Percentiles rank a stretch among this genome's conserved stretches.
phyloP scores from a whole-genome alignment of 2,888 invertebrate species.

The Drosophila meridiana region DNA sequence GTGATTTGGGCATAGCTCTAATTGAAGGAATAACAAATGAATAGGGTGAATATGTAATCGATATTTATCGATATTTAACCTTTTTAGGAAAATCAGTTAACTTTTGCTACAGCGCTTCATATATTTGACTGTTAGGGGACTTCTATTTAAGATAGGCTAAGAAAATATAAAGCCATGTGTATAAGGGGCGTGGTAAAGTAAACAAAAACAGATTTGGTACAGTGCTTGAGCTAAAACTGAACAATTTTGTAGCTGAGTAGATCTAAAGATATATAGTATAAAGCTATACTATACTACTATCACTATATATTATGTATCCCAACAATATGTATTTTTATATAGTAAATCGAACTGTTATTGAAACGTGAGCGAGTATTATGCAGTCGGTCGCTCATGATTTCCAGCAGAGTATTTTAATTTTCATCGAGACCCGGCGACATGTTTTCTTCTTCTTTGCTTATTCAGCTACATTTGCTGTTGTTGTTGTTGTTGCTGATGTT shows the following conservation, averaged over 20 bases:
- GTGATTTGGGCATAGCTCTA: too few relatives aligned
- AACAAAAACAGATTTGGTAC: neutral
- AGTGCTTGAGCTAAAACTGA: too few relatives aligned
- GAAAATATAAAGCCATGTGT: neutral
- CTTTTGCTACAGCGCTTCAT: neutral
- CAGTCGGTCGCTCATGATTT: neutral
- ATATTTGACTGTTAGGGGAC: neutral
- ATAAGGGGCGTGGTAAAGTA: neutral
- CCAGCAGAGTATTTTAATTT: slow-evolving; percentile 2
- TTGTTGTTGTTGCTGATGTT: slow-evolving; percentile 7
- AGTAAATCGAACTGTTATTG: neutral
- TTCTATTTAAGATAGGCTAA: neutral
- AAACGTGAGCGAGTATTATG: neutral
- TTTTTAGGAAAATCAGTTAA: too few relatives aligned
- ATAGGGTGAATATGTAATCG: too few relatives aligned
- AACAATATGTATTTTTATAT: neutral
- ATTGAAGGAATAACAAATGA: too few relatives aligned
- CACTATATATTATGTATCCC: too few relatives aligned
- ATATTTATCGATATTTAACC: too few relatives aligned
- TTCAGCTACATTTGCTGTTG: slow-evolving; percentile 7
- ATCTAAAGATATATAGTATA: too few relatives aligned
- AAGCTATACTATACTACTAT: too few relatives aligned
- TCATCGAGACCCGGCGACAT: neutral
- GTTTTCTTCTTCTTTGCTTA: neutral
- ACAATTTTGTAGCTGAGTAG: too few relatives aligned